Base-by-base conservation (phyloP, 2,888 invertebrate genomes). In the Deroplatys truncata region DNA sequence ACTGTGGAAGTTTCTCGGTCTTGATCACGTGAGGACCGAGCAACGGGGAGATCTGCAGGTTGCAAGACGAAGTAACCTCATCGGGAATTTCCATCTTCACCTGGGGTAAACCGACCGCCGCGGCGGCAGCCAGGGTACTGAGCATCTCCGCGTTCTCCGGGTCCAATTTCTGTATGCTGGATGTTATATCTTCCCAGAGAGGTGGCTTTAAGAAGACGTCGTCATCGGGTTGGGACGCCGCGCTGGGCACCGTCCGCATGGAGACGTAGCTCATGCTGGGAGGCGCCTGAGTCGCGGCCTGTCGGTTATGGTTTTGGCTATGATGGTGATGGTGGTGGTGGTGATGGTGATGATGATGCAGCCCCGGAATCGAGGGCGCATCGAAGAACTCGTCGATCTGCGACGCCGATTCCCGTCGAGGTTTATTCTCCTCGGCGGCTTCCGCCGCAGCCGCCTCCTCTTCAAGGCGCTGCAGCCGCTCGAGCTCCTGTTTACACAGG, bases 101-200 rank as follows among this genome's bases (percentile, higher is more conserved):
- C 93, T 97, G 97, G 7, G 95, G 95, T 15, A 92, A 90, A 92
- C 93, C 91, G 92, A 95, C 93, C 92, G 96, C 94, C 89, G 96
- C 95, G 91, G 96, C 96, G 25, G 56, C 56, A 7, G 56, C 56
- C 16, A 72, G 56, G 56, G 56, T 72, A 9, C 56, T 72, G 92
- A 98, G 94, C 97, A 98, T 97, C 92, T 97, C 97, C 89, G 98
- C 97, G 93, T 98, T 98, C 93, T 98, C 98, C 49, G 98, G 97
- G 93, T 98, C 98, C 93, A 98, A 96, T 93, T 98, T 98, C 93
- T 97, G 96, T 94, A 98, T 97, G 92, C 97, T 97, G 93, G 97
- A 97, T 91, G 98, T 97, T 93, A 98, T 98, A 94, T 98, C 98
- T 94, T 98, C 98, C 98, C 98, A 98, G 84, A 98, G 95, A n/a